Evolutionary conservation across 2,113 vertebrate genomes (phyloP).

Genomic region (Haliaeetus leucogaster): DNA sequence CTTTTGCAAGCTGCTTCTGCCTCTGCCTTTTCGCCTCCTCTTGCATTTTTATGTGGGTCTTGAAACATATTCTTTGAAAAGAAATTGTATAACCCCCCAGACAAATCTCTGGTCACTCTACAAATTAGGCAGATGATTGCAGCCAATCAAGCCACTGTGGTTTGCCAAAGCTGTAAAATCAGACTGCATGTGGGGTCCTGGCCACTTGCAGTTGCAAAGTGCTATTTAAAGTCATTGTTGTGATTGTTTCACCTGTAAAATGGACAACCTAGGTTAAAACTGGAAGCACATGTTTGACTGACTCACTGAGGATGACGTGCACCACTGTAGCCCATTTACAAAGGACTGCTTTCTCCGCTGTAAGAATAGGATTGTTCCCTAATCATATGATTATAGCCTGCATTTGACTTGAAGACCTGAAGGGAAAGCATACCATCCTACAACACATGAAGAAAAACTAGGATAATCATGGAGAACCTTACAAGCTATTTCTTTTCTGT

Average conservation of each 20-base stretch:
- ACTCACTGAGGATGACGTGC: neutral
- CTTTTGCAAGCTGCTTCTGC: neutral
- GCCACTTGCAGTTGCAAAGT: neutral
- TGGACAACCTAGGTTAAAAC: neutral
- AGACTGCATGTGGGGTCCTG: no score
- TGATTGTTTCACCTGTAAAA: neutral
- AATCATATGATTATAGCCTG: neutral
- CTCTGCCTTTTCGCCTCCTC: neutral
- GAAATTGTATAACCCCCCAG: neutral
- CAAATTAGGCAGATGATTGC: neutral
- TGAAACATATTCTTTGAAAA: neutral
- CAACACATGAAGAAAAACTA: neutral
- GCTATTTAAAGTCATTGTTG: neutral
- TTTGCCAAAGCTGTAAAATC: neutral
- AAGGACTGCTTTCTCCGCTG: neutral
- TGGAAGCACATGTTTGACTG: neutral
- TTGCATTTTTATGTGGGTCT: neutral
- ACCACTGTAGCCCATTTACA: neutral
- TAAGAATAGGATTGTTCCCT: neutral
- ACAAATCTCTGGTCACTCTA: neutral
- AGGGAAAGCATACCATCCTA: neutral
- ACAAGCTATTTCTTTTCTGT: fast-evolving
- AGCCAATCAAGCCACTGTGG: no score
- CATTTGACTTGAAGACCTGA: neutral
- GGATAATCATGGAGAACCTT: neutral